Base-by-base conservation (phyloP, 2,797 vertebrate species). In the Fundulus diaphanus region DNA sequence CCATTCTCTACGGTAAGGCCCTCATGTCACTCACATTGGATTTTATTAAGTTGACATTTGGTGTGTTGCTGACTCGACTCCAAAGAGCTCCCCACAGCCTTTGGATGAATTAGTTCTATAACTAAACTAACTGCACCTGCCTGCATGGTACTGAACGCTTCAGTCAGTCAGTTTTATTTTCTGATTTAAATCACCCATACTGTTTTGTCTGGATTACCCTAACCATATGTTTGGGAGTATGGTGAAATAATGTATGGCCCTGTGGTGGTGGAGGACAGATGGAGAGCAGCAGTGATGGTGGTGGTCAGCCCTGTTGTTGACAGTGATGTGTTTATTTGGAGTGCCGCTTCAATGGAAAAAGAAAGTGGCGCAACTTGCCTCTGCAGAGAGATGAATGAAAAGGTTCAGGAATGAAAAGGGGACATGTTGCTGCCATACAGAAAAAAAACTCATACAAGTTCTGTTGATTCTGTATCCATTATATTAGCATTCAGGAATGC, bases 1-100 rank as follows among this genome's bases (percentile, higher is more conserved):
- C 96, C 86, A 97, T 99, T 84, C 93, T 99, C 13, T 98, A 98
- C 13, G 97, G 98, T 99, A 93, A 98, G 97, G 18, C 92, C 72
- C 1, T 7, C 57, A 48, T 52, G 70, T 69, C 77, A 46, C 44
- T 68, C 51, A 33, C 48, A 70, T 40, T 0, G 65, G 73, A n/a
- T 37, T 82, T 77, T 7, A 33, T 75, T 79, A 24, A 66, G 68
- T 76, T 83, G 77, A 59, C 74, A 61, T 83, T 68, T 82, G 82
- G 77, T 73, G 74, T 78, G 80, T 71, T 61, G 80, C 42, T 81
- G 67, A 72, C 20, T 82, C 0, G 16, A 68, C 22, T 76, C 15
- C 66, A 72, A 44, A 46, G 56, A 33, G 8, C 31, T 40, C 42
- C 49, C n/a, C 71, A 49, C 46, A 5, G 27, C 2, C 0, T 7